Conservation (phyloP, 2,888 invertebrate genomes). For the Chymomyza amoena region DNA sequence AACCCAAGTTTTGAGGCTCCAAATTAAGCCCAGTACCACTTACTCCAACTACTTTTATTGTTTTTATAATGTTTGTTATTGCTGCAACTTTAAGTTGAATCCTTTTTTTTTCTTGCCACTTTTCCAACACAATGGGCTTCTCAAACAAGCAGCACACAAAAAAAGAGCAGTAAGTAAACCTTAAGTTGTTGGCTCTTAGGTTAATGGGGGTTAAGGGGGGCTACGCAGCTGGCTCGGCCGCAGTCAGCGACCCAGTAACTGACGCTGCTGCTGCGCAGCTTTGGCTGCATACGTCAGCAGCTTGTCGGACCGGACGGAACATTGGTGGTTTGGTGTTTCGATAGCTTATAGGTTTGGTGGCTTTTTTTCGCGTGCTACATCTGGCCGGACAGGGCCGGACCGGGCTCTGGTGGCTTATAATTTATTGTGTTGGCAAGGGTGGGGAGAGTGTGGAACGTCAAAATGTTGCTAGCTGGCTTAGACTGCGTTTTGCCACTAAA, state of each 20-base stretch:
- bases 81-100: background rate
- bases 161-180: background rate
- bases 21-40: background rate
- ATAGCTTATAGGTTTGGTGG: conserved; percentile 9
- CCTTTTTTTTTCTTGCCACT: background rate
- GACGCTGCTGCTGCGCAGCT: background rate
- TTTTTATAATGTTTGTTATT: background rate
- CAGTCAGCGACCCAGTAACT: too few species aligned
- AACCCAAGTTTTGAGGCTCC: background rate
- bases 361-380: conserved; percentile 7
- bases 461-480: conserved; percentile 24
- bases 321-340: conserved; percentile 2
- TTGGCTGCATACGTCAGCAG: conserved; percentile 51
- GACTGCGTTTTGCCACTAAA: conserved; percentile 57
- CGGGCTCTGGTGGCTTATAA: conserved; percentile 31
- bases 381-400: conserved; percentile 20
- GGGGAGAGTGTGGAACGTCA: background rate
- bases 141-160: background rate
- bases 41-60: background rate
- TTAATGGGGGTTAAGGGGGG: too few species aligned
- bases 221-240: too few species aligned
- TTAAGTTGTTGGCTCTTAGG: background rate
- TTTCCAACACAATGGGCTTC: background rate
- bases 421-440: conserved; percentile 48
- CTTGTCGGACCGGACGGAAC: conserved; percentile 25